Evolutionary conservation across 1,140 invertebrate species (phyloP), one percentile per base, ranked within the genome.

Genomic region (Platorchestia sp.): DNA sequence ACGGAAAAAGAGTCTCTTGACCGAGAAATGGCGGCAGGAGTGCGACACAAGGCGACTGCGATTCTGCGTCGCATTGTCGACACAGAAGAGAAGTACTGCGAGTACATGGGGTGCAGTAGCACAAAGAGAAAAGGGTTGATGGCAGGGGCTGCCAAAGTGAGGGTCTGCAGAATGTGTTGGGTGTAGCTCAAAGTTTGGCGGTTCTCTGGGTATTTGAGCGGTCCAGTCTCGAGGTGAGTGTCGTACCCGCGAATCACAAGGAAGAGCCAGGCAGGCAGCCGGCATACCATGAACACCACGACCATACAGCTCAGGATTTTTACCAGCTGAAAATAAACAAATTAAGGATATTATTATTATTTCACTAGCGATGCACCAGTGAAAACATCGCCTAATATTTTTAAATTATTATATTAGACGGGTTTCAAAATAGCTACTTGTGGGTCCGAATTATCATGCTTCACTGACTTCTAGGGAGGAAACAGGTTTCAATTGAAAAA

Each of bases 201-300:
- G 91, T 93, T 93, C 45, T 19, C 91, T 6, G 43, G 45, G 91
- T 45, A 45, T 44, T 93, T 7, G 22, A 44, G 36, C 7, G 91
- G 91, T 45, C 91, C 91, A 43, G 87, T 6, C 14, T 14, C 27
- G 14, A 90, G 87, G 10, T 42, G 44, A 1, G 22, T 5, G 91
- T 93, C 91, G 91, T 93, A 93, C 3, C 44, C 91, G 5, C 91
- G 41, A 10, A 93, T 93, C 36, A 45, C 91, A 10, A 45, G 45
- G 91, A 45, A 93, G 6, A 93, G 91, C 91, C 91, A 93, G 6
- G 91, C 91, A 14, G 91, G 91, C 10, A 93, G 36, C 16, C 91
- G 91, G 45, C 91, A 93, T 16, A 93, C 91, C 0, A 93, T 44
- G 91, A 93, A 93, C 16, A 93, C 91, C 91, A 47, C 91, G 43